phyloP scores from a whole-genome alignment of 2,888 invertebrate genomes.

The Sinotaia quadrata region DNA sequence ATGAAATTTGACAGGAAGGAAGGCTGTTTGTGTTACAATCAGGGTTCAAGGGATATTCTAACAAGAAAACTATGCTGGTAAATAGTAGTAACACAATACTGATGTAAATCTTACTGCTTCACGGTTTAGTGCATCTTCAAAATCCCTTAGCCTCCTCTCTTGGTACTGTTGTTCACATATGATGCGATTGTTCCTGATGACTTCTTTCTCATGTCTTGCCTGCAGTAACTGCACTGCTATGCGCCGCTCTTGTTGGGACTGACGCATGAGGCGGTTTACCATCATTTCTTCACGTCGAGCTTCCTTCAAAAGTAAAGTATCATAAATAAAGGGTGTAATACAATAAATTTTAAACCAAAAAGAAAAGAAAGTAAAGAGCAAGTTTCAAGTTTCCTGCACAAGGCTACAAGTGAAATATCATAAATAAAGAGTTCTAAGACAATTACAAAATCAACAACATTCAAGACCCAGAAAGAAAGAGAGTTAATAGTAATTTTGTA shows the following conservation, averaged over 20 bases:
- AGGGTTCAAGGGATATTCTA: too few species aligned
- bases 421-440: too few species aligned
- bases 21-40: too few species aligned
- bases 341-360: too few species aligned
- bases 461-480: too few species aligned
- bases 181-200: slow-evolving; percentile 68
- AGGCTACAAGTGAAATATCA: too few species aligned
- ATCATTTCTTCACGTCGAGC: slow-evolving; percentile 70
- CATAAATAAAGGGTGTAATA: too few species aligned
- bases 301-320: slow-evolving; percentile 51
- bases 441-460: too few species aligned
- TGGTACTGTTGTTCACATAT: slow-evolving; percentile 69
- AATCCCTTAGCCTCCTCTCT: slow-evolving; percentile 67
- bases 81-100: not conserved
- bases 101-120: slow-evolving; percentile 70
- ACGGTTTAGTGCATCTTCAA: slow-evolving; percentile 70
- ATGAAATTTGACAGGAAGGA: too few species aligned
- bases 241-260: slow-evolving; percentile 71
- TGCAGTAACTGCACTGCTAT: slow-evolving; percentile 72
- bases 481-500: too few species aligned
- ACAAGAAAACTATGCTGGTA: not conserved
- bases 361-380: too few species aligned
- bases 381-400: too few species aligned
- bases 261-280: slow-evolving; percentile 70
- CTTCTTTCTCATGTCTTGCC: slow-evolving; percentile 70